A percentile compares a stretch with the other conserved stretches of the same genome.
Evolutionary conservation across 2,113 vertebrate genomes (phyloP).

Genomic region (Pterocles burchelli): DNA sequence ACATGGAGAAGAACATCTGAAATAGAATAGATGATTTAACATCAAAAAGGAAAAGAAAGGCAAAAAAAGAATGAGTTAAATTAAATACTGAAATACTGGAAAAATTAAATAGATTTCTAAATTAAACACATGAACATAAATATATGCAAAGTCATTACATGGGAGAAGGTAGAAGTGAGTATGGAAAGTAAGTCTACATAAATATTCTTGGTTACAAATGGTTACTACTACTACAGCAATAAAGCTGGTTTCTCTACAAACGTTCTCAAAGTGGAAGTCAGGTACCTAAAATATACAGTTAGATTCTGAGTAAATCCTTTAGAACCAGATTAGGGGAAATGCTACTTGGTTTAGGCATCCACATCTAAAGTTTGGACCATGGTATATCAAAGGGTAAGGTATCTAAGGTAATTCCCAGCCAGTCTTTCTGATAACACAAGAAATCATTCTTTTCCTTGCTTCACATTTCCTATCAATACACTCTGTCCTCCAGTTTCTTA

Average conservation of each 20-base stretch:
- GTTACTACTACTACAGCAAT: neutral
- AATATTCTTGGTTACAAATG: neutral
- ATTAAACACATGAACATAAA: slow-evolving; percentile 25
- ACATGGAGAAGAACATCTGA: slow-evolving; percentile 94
- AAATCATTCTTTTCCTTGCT: neutral
- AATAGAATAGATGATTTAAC: slow-evolving; percentile 87
- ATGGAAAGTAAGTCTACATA: neutral
- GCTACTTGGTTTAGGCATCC: neutral
- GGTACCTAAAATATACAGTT: neutral
- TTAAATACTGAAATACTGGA: slow-evolving; percentile 52
- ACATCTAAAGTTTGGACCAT: neutral
- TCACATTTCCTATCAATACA: neutral
- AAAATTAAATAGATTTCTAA: slow-evolving; percentile 52
- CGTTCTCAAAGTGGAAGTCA: neutral
- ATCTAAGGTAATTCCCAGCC: neutral
- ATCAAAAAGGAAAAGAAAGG: slow-evolving; percentile 59
- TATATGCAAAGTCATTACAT: neutral
- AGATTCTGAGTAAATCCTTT: neutral
- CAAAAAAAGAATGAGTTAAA: slow-evolving; percentile 68
- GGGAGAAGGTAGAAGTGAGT: neutral
- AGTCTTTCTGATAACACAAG: neutral
- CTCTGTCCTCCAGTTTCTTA: neutral
- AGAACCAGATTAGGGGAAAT: neutral
- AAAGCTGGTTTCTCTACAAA: neutral
- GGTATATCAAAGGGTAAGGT: neutral